A percentile compares a stretch with the other conserved stretches of the same genome.
Conservation (phyloP, 2,113 vertebrate species). For the Menura novaehollandiae region DNA sequence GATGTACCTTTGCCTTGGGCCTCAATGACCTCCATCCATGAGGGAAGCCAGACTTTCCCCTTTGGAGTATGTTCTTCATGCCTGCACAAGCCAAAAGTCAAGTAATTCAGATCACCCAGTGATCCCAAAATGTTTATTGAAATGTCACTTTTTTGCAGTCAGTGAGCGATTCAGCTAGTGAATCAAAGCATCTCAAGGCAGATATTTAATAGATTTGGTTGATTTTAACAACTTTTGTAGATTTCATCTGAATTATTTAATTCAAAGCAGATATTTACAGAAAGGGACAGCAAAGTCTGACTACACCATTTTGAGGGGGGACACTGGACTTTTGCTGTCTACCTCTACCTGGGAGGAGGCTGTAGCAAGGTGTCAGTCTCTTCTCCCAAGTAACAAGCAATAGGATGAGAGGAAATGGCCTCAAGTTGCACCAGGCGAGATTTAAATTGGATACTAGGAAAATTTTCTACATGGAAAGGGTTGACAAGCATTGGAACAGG, state of each 20-base stretch:
- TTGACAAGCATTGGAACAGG: background rate
- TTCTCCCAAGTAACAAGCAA: background rate
- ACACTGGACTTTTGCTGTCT: rapidly evolving
- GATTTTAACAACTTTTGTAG: background rate
- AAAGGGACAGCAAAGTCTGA: background rate
- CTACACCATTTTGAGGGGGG: rapidly evolving
- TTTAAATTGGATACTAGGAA: background rate
- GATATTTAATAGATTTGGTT: background rate
- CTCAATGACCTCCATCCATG: background rate
- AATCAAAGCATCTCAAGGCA: background rate
- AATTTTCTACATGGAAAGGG: background rate
- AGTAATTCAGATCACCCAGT: background rate
- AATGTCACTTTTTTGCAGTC: background rate
- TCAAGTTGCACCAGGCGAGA: background rate
- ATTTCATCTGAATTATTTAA: background rate
- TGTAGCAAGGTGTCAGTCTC: background rate
- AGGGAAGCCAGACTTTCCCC: background rate
- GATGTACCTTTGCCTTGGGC: background rate
- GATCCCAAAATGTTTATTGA: background rate
- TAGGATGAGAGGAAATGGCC: background rate
- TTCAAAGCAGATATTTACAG: background rate
- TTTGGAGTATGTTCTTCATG: background rate
- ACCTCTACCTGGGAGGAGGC: rapidly evolving
- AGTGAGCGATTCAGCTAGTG: background rate
- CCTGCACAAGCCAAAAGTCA: background rate